Conservation (phyloP, 2,797 vertebrate genomes). For the Potorous gilbertii region DNA sequence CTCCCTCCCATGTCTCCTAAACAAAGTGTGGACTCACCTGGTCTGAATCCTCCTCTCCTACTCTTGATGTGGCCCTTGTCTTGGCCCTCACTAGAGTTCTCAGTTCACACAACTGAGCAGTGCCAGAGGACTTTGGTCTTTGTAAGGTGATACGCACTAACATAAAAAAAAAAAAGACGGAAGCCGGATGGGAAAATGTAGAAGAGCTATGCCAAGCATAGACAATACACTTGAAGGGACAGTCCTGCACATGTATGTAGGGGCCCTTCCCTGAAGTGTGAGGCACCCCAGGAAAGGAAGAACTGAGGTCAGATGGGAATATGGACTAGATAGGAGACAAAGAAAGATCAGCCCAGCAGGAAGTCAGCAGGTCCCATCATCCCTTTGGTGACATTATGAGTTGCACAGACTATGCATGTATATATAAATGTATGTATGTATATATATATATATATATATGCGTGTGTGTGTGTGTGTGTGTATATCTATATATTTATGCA, state of each 20-base stretch:
- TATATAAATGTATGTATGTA: background rate
- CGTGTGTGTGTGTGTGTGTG: too few species aligned
- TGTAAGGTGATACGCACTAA: background rate
- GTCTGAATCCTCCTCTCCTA: background rate
- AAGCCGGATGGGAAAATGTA: background rate
- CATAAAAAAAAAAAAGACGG: background rate
- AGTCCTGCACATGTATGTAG: background rate
- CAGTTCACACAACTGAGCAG: background rate
- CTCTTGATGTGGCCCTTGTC: background rate
- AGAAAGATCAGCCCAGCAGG: background rate
- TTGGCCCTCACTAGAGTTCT: background rate
- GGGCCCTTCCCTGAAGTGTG: background rate
- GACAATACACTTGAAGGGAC: background rate
- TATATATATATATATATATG: too few species aligned
- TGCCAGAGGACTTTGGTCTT: background rate
- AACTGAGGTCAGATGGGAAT: background rate
- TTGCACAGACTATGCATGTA: background rate
- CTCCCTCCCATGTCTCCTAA: background rate
- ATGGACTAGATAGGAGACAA: background rate
- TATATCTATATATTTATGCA: too few species aligned
- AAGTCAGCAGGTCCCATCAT: background rate
- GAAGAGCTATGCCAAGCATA: background rate
- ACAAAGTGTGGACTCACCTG: background rate
- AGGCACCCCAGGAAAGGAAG: background rate
- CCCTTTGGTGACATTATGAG: background rate